These are phyloP conservation scores for Gymnarchus niloticus DNA, from an alignment of 2,113 vertebrate species.

Conservation along the genomic window DNA sequence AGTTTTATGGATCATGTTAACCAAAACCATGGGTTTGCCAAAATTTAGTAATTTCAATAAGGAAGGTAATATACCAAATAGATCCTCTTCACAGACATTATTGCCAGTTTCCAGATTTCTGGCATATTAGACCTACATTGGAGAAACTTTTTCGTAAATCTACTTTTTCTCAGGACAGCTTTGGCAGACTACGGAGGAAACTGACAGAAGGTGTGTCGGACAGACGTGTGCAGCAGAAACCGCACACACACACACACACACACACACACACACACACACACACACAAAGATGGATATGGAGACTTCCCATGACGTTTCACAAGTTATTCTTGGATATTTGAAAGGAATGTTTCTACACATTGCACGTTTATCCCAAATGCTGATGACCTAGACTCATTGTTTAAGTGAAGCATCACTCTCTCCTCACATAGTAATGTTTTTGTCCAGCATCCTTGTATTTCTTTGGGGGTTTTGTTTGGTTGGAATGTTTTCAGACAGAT, in stretches of 20 bases:
- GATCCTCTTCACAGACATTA: neutral
- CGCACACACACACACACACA: neutral
- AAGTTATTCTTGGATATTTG: neutral
- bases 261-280: neutral
- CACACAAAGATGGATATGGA: conserved; percentile 6
- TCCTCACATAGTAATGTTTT: neutral
- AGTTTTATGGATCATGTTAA: neutral
- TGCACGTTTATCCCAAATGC: neutral
- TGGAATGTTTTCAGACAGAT: neutral
- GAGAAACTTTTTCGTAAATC: neutral
- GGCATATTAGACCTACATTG: neutral
- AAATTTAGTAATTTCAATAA: neutral
- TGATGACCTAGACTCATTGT: neutral
- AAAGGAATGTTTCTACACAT: neutral
- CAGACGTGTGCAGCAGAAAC: neutral
- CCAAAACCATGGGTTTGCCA: neutral
- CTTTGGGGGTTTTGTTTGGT: neutral
- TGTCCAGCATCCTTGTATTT: neutral
- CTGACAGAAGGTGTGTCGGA: neutral
- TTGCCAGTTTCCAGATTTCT: neutral
- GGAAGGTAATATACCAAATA: neutral
- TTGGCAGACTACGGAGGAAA: neutral
- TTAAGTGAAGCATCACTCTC: neutral
- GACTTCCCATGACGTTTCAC: conserved; percentile 25
- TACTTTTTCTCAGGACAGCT: neutral